Percentiles rank a stretch among this genome's conserved stretches.
phyloP scores from a whole-genome alignment of 2,113 vertebrate genomes.

The Copsychus sechellarum region DNA sequence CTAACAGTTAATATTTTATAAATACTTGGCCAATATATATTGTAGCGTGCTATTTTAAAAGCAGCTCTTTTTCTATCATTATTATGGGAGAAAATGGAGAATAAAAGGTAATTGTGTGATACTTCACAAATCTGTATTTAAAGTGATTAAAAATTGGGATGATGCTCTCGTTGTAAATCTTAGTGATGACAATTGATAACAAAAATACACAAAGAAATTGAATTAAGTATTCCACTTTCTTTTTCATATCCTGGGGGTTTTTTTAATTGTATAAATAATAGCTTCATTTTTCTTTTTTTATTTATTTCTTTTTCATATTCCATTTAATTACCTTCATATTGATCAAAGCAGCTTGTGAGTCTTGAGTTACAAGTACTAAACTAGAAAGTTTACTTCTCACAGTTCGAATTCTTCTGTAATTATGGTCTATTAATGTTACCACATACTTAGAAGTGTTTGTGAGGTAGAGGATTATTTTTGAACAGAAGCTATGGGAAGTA shows the following conservation, averaged over 20 bases:
- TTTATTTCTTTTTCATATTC: background rate
- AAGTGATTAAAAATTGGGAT: slow-evolving; percentile 27
- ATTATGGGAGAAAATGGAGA: background rate
- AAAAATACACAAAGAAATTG: background rate
- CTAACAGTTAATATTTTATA: slow-evolving; percentile 28
- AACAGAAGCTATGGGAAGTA: background rate
- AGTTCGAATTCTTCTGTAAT: background rate
- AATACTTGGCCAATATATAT: background rate
- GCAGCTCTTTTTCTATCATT: background rate
- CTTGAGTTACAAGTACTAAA: background rate
- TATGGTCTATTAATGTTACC: background rate
- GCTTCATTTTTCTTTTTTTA: background rate
- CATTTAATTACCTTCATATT: background rate
- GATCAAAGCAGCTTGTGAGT: background rate
- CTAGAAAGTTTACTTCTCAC: background rate
- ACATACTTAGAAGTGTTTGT: background rate
- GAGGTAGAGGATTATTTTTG: background rate
- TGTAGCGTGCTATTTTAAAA: slow-evolving; percentile 4
- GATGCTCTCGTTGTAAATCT: background rate
- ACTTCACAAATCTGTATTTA: slow-evolving; percentile 11
- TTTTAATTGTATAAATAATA: background rate
- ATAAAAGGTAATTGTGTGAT: slow-evolving; percentile 25
- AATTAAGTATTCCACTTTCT: background rate
- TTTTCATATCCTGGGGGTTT: background rate
- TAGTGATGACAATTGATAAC: background rate